A percentile compares a stretch with the other conserved stretches of the same genome.
Evolutionary conservation across 2,888 invertebrate genomes (phyloP).

Genomic region (Leptogaster cylindrica): DNA sequence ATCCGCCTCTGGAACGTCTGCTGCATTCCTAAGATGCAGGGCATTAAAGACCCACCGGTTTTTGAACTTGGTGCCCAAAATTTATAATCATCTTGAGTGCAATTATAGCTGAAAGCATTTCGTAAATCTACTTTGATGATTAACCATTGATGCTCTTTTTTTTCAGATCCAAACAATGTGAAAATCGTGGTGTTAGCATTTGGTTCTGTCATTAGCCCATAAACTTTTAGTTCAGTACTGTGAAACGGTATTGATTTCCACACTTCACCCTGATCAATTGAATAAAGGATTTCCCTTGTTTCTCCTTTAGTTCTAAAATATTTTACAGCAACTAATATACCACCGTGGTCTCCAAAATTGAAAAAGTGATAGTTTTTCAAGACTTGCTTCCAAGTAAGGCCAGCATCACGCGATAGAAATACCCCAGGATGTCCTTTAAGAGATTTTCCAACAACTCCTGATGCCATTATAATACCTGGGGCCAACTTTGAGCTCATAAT

Average conservation of each 20-base stretch:
- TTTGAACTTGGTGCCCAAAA: slow-evolving; percentile 81
- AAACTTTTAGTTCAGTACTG: slow-evolving; percentile 77
- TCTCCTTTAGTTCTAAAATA: slow-evolving; percentile 78
- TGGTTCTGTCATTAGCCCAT: slow-evolving; percentile 91
- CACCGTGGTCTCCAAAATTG: slow-evolving; percentile 91
- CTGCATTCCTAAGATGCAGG: slow-evolving; percentile 80
- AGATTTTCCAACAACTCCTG: slow-evolving; percentile 79
- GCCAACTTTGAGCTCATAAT: slow-evolving; percentile 87
- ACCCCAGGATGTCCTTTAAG: slow-evolving; percentile 83
- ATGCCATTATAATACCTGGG: slow-evolving; percentile 86
- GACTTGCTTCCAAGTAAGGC: slow-evolving; percentile 81
- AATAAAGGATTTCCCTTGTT: slow-evolving; percentile 81
- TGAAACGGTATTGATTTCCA: slow-evolving; percentile 79
- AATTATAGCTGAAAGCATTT: slow-evolving; percentile 68
- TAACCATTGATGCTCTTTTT: slow-evolving; percentile 83
- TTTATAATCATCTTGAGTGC: slow-evolving; percentile 80
- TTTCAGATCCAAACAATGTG: slow-evolving; percentile 87
- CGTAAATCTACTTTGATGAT: slow-evolving; percentile 70
- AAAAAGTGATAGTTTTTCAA: slow-evolving; percentile 83
- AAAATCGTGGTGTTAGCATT: slow-evolving; percentile 93
- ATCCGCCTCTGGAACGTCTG: slow-evolving; percentile 78
- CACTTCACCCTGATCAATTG: slow-evolving; percentile 83
- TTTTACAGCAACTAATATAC: slow-evolving; percentile 83
- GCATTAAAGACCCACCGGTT: slow-evolving; percentile 65
- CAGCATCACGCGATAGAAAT: slow-evolving; percentile 82